Base-by-base conservation (phyloP, 30 jellyfish, hydroid and myxozoan species). In the Aurelia aurita region DNA sequence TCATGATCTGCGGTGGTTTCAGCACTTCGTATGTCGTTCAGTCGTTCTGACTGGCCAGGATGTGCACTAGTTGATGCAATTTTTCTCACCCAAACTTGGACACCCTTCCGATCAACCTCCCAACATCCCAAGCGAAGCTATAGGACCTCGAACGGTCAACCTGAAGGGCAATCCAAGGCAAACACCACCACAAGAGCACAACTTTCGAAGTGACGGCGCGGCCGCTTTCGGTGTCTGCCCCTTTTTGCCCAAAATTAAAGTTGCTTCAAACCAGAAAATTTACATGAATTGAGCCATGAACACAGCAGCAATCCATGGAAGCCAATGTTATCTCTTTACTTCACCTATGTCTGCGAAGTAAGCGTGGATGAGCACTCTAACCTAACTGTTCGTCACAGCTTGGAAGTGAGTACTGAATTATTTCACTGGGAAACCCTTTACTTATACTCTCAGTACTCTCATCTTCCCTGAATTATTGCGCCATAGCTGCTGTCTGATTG, bases 131-230 rank as follows among this genome's bases (percentile, higher is more conserved):
- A 75, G 93, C 44, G 26, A 57, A 83, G 57, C 93, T 66, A n/a
- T 39, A 74, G 87, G 72, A 55, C 27, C 81, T 53, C 46, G 35
- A 83, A 19, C 49, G 84, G 54, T 72, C 32, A 44, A 45, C 75
- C 93, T 53, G 87, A 87, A 83, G 93, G 93, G 93, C 86, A 70
- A 8, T 69, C 93, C 80, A 71, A 51, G 75, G 74, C 76, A 83
- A 51, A 83, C 93, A 71, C 93, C 93, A 83, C 93, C 93, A 60
- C 93, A 69, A 47, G 51, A 83, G 93, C 93, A 71, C 93, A 11
- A 63, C 66, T 7, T 46, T 11, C 18, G 58, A 55, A 69, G 93
- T 71, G 93, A 70, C 84, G 20, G 93, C 93, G 80, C 74, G 93
- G 87, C 80, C 93, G 93, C 93, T 83, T 57, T 32, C 51, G 93